phyloP scores from a whole-genome alignment of 1,140 invertebrate species.

The Condylostylus longicornis region DNA sequence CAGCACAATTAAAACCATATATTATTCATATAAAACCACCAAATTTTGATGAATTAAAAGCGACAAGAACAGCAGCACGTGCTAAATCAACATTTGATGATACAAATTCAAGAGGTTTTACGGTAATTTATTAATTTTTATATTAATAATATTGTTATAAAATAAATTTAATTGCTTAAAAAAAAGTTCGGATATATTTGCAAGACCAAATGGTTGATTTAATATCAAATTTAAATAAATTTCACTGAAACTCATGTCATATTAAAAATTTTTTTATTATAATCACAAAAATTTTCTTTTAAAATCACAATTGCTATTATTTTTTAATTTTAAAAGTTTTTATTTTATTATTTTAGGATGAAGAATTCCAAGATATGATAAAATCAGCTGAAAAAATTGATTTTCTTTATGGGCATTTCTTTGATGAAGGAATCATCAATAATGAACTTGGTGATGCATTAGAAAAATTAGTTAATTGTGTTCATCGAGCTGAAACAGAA shows the following conservation, averaged over 20 bases:
- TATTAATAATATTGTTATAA: too few relatives aligned
- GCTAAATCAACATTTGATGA: conserved; percentile 84
- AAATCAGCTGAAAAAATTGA: conserved; percentile 79
- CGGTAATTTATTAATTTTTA: conserved; percentile 43
- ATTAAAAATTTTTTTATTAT: neutral
- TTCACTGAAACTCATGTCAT: neutral
- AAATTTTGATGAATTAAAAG: conserved; percentile 64
- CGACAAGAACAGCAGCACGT: conserved; percentile 61
- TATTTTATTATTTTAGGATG: conserved; percentile 51
- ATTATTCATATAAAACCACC: conserved; percentile 90
- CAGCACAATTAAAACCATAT: conserved; percentile 83
- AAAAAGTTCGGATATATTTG: too few relatives aligned
- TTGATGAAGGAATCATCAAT: conserved; percentile 87
- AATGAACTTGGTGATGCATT: conserved; percentile 76
- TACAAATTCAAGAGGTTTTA: conserved; percentile 73
- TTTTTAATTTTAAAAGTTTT: conserved; percentile 1
- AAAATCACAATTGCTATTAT: neutral
- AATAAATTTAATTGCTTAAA: too few relatives aligned
- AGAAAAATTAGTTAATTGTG: conserved; percentile 65
- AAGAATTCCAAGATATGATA: conserved; percentile 83
- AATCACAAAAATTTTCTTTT: neutral
- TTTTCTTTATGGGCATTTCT: conserved; percentile 85
- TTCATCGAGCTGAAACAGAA: conserved; percentile 78
- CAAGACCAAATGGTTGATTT: neutral
- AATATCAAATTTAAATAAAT: too few relatives aligned